A percentile compares a stretch with the other conserved stretches of the same genome.
Conservation (phyloP, 1,140 invertebrate species). For the Nasonia longicornis region DNA sequence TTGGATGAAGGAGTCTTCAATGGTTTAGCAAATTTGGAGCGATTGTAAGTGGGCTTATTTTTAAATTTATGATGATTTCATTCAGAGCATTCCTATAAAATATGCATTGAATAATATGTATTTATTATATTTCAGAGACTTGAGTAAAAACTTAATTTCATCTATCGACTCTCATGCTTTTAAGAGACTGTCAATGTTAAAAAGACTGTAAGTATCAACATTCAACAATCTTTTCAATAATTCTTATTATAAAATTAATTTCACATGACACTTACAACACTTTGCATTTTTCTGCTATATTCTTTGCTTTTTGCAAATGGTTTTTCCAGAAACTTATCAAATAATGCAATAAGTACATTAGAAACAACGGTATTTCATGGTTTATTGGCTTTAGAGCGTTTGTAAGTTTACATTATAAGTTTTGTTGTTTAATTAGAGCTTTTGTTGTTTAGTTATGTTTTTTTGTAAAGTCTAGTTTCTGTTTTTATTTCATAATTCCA, state of each 20-base stretch:
- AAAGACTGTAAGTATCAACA: conserved; percentile 70
- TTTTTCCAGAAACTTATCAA: conserved; percentile 68
- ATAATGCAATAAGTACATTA: conserved; percentile 78
- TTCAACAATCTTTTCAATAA: conserved; percentile 25
- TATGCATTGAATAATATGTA: conserved; percentile 15
- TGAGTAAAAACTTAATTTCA: conserved; percentile 83
- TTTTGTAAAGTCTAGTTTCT: background rate
- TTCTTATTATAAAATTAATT: conserved; percentile 38
- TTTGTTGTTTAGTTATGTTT: conserved; percentile 25
- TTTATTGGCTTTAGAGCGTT: conserved; percentile 74
- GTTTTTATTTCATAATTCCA: background rate
- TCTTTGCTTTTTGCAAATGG: conserved; percentile 55
- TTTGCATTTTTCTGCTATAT: conserved; percentile 50
- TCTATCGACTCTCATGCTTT: conserved; percentile 82
- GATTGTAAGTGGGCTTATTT: conserved; percentile 66
- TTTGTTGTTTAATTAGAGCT: conserved; percentile 28
- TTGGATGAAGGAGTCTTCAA: conserved; percentile 76
- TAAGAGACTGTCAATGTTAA: conserved; percentile 75
- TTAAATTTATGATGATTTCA: background rate
- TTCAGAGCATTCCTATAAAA: background rate
- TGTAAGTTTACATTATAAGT: conserved; percentile 72
- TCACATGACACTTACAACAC: conserved; percentile 35
- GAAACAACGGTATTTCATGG: conserved; percentile 77
- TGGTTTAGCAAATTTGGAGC: conserved; percentile 74
- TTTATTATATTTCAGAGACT: conserved; percentile 71